These are phyloP conservation scores for Apus apus DNA, from an alignment of 2,113 vertebrate genomes.

Conservation along the genomic window DNA sequence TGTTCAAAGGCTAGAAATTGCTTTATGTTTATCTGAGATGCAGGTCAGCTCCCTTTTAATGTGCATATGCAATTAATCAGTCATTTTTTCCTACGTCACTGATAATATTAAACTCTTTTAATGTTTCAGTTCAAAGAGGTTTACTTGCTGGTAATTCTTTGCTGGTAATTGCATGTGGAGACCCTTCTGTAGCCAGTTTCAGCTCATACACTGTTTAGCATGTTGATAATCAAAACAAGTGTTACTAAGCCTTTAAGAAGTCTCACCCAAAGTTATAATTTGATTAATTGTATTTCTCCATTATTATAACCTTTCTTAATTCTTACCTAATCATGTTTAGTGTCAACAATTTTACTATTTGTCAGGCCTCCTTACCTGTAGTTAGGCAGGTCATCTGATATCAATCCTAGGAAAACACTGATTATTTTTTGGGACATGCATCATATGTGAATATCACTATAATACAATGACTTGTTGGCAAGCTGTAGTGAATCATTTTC, in stretches of 20 bases:
- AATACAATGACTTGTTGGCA: not conserved
- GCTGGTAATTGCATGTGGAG: not conserved
- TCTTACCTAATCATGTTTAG: not conserved
- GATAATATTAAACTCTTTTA: not conserved
- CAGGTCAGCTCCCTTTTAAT: not conserved
- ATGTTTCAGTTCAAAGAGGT: not conserved
- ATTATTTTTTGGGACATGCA: not conserved
- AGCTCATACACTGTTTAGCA: not conserved
- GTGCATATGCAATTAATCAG: not conserved
- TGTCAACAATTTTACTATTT: not conserved
- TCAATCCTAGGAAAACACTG: not conserved
- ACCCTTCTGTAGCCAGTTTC: not conserved
- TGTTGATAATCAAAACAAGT: not conserved
- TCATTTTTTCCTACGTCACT: not conserved
- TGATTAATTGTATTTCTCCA: conserved; percentile 25
- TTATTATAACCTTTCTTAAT: conserved; percentile 33
- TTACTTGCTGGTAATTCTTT: not conserved
- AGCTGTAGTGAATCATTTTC: not conserved
- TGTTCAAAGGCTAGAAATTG: not conserved
- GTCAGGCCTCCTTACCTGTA: not conserved
- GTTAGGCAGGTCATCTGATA: not conserved
- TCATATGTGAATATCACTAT: not conserved
- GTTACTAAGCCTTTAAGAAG: conserved; percentile 49
- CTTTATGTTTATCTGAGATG: not conserved
- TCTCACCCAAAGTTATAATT: conserved; percentile 35